These are phyloP conservation scores for Hemicentrotus pulcherrimus DNA, from an alignment of 35 echinoderm and acorn worm species.

Conservation along the genomic window DNA sequence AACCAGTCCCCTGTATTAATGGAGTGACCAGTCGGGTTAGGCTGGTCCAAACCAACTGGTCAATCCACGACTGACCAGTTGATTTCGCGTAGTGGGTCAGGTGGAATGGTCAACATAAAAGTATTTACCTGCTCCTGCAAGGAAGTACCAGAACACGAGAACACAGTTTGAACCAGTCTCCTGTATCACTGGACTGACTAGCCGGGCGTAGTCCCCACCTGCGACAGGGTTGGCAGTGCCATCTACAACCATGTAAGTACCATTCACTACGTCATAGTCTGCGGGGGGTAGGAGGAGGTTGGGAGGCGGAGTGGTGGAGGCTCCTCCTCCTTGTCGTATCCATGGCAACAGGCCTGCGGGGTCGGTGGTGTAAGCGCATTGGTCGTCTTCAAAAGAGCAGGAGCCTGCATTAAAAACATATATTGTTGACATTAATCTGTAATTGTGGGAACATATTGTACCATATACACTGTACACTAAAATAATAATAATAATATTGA, in stretches of 20 bases:
- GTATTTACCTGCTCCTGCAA: background rate
- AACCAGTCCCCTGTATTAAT: too few species aligned
- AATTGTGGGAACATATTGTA: too few species aligned
- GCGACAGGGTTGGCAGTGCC: background rate
- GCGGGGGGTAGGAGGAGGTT: background rate
- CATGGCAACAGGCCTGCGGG: slow-evolving; percentile 55
- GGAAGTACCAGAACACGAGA: slow-evolving; percentile 69
- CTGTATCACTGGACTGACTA: slow-evolving; percentile 48
- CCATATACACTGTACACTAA: too few species aligned
- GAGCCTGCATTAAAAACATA: slow-evolving; percentile 10
- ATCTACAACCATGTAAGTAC: slow-evolving; percentile 64
- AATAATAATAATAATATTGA: too few species aligned
- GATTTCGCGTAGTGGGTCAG: too few species aligned
- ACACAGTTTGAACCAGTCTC: slow-evolving; percentile 49
- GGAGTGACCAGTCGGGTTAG: too few species aligned
- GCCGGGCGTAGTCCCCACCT: slow-evolving; percentile 1
- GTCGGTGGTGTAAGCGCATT: slow-evolving; percentile 49
- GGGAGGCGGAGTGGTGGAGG: background rate
- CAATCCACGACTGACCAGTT: too few species aligned
- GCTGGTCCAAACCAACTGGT: too few species aligned
- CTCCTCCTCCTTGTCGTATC: slow-evolving; percentile 26
- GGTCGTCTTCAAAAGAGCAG: slow-evolving; percentile 66
- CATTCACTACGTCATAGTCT: background rate
- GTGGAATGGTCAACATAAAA: too few species aligned
- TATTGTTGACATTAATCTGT: too few species aligned